Evolutionary conservation across 2,113 vertebrate genomes (phyloP), one percentile per base, ranked within the genome.

Genomic region (Leucoraja erinaceus): DNA sequence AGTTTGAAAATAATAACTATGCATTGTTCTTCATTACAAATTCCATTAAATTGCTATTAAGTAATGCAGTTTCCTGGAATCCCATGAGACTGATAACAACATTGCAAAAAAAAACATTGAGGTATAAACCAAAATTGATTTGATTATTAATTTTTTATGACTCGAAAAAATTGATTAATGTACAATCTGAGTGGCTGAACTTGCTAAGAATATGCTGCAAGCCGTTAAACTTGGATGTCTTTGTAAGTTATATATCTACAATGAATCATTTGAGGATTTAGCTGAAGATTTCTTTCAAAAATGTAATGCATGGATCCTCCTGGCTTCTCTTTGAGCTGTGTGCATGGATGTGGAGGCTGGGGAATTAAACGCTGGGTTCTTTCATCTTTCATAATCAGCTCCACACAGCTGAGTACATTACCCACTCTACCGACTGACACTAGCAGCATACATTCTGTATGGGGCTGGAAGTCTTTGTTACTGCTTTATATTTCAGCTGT

Each of bases 331-430:
- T 96, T 94, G 93, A 94, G 95, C 96, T 96, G 95, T 96, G 96
- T 96, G 96, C 96, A 95, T 95, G 94, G 95, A 94, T 96, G 95
- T 95, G 95, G 95, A n/a, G 28, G 94, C 95, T 96, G 96, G 96
- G 96, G 96, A 96, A 97, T 96, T 96, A 95, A 96, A 96, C 95
- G 94, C 95, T 70, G 93, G 93, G 94, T 94, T 95, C 95, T 96
- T 97, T 97, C 95, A 97, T 97, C 95, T 96, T 95, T 95, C 94
- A 95, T 96, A 97, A 97, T 96, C 96, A 96, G 95, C 95, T 94
- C 95, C n/a, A 94, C 95, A 95, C 96, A 96, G 96, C 96, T 95
- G 96, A 97, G 94, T 93, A 95, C 94, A 95, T 94, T 95, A 95
- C 94, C 94, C 95, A 94, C 94, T 94, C 94, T 84, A 93, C 0